phyloP scores from a whole-genome alignment of 2,113 vertebrate genomes.

The Odontesthes bonariensis region DNA sequence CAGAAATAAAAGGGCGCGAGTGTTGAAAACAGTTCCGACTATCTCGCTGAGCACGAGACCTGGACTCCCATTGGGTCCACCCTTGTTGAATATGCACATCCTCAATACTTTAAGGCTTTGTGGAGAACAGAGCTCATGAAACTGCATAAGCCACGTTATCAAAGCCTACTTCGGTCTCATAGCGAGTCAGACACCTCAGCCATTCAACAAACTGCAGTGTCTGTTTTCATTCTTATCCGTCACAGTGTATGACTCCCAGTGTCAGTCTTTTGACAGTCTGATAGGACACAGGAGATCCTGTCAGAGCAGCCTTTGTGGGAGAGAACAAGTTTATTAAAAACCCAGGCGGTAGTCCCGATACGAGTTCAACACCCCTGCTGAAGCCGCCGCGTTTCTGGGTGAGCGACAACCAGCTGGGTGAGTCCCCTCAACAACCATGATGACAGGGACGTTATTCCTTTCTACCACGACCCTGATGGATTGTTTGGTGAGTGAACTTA shows the following conservation, averaged over 20 bases:
- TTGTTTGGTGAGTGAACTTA: no score
- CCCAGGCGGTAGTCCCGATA: background rate
- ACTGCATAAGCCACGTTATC: constrained; percentile 11
- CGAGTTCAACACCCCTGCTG: no score
- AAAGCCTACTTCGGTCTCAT: constrained; percentile 18
- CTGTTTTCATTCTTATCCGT: constrained; percentile 6
- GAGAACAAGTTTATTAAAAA: constrained; percentile 19
- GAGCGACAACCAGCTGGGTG: no score
- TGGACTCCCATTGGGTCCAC: background rate
- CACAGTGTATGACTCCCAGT: background rate
- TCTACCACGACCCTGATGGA: no score
- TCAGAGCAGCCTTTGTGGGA: background rate
- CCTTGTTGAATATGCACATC: constrained; percentile 2
- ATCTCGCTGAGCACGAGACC: background rate
- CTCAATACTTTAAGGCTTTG: background rate
- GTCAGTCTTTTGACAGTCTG: constrained; percentile 4
- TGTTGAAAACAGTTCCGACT: background rate
- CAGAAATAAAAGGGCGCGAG: background rate
- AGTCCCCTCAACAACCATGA: no score
- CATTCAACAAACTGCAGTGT: background rate
- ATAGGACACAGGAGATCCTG: constrained; percentile 10
- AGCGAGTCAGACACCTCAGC: background rate
- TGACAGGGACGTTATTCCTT: no score
- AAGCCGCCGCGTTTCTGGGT: no score
- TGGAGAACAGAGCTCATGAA: constrained; percentile 11